Conservation (phyloP, 1,140 invertebrate genomes). For the Drosophila orena region DNA sequence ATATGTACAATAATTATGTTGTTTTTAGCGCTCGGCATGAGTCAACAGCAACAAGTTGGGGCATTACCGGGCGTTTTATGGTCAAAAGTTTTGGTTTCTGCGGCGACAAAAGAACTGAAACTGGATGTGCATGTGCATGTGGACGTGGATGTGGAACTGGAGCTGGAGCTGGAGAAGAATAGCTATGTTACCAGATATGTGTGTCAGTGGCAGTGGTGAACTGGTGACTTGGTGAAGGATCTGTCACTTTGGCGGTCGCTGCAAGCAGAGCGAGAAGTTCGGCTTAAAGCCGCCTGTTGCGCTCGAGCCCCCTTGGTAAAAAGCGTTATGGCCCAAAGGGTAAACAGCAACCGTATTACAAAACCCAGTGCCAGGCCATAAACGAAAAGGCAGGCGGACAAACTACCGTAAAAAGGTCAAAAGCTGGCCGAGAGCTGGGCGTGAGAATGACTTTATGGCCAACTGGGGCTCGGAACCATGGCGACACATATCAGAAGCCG, state of each 20-base stretch:
- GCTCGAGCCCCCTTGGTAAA: background rate
- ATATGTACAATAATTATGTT: constrained; percentile 72
- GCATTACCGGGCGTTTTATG: constrained; percentile 45
- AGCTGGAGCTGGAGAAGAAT: constrained; percentile 41
- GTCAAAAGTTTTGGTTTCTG: constrained; percentile 46
- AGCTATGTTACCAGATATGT: constrained; percentile 69
- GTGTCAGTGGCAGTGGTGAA: constrained; percentile 68
- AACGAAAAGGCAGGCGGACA: constrained; percentile 32
- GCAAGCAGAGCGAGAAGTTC: constrained; percentile 61
- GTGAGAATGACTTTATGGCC: constrained; percentile 53
- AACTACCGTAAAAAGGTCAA: constrained; percentile 72
- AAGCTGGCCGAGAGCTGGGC: constrained; percentile 49
- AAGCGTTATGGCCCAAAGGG: constrained; percentile 29
- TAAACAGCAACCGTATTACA: constrained; percentile 52
- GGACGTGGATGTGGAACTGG: constrained; percentile 4
- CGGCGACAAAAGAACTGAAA: constrained; percentile 51
- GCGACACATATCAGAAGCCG: constrained; percentile 55
- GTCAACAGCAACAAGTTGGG: constrained; percentile 67
- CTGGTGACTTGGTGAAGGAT: constrained; percentile 46
- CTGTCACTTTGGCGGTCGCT: constrained; percentile 57
- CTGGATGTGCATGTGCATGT: constrained; percentile 9
- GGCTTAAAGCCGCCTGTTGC: constrained; percentile 4
- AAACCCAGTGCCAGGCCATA: constrained; percentile 47
- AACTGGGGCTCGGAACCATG: constrained; percentile 28
- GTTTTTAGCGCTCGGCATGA: constrained; percentile 62